Percentiles rank a stretch among this genome's conserved stretches.
phyloP scores from a whole-genome alignment of 2,797 vertebrate genomes.

The Corythornis leucogaster region DNA sequence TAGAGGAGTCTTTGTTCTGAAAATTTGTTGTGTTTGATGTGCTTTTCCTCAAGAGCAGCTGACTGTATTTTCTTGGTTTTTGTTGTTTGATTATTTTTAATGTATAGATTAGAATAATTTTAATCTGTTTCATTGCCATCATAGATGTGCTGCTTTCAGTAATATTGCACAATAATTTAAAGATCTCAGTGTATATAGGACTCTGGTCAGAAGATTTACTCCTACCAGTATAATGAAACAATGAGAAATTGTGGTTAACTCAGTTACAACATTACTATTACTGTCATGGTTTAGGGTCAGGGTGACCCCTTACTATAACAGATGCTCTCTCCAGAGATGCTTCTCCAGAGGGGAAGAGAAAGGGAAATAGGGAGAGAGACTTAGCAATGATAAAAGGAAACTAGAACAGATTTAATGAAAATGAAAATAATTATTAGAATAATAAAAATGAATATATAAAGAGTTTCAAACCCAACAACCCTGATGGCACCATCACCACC shows the following conservation, averaged over 20 bases:
- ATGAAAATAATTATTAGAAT: too few relatives aligned
- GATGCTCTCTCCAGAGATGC: too few relatives aligned
- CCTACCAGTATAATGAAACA: neutral
- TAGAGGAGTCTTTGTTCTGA: neutral
- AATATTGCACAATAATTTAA: neutral
- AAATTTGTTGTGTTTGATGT: neutral
- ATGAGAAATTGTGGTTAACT: constrained; percentile 6
- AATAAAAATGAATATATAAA: too few relatives aligned
- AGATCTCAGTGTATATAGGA: neutral
- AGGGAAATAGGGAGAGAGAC: too few relatives aligned
- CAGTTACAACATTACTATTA: neutral
- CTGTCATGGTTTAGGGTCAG: too few relatives aligned
- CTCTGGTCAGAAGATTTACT: constrained; percentile 6
- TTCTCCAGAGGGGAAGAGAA: too few relatives aligned
- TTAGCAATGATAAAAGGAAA: too few relatives aligned
- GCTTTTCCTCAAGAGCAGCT: neutral
- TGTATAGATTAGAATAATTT: neutral
- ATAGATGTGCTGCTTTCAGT: neutral
- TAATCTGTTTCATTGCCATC: neutral
- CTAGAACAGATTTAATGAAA: too few relatives aligned
- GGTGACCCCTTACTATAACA: too few relatives aligned
- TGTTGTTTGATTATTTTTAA: too few relatives aligned
- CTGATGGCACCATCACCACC: too few relatives aligned
- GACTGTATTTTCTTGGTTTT: neutral
- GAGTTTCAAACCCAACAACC: too few relatives aligned